These are phyloP conservation scores for Meloidogyne hapla DNA, from an alignment of 1,140 invertebrate species.

Conservation along the genomic window DNA sequence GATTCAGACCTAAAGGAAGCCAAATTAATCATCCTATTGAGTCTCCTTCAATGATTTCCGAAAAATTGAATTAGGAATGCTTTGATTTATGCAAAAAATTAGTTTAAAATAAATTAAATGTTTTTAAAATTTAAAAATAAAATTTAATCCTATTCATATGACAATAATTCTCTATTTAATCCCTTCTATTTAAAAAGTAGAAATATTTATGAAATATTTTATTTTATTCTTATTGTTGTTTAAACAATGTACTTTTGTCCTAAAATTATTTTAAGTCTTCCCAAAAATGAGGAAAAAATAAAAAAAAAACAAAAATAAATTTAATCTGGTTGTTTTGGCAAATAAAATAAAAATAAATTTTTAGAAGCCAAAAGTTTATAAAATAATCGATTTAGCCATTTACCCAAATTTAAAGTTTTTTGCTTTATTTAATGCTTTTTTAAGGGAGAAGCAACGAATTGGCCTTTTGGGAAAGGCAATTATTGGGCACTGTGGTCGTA, in stretches of 20 bases:
- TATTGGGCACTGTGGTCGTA: background rate
- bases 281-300: background rate
- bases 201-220: no score
- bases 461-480: background rate
- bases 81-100: no score
- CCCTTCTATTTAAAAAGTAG: no score
- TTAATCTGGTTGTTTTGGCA: background rate
- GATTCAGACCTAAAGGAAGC: no score
- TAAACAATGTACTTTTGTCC: background rate
- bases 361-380: background rate
- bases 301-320: background rate
- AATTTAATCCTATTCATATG: no score
- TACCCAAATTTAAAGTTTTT: background rate
- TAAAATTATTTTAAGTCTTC: background rate
- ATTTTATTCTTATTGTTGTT: no score
- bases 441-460: background rate
- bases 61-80: no score
- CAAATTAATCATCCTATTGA: no score
- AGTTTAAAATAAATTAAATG: no score
- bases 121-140: no score
- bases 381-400: background rate
- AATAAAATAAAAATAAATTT: constrained; percentile 9
- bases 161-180: no score
- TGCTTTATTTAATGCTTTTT: constrained; percentile 1
- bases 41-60: no score